Conservation (phyloP, 2,888 invertebrate species). For the Laothoe populi region DNA sequence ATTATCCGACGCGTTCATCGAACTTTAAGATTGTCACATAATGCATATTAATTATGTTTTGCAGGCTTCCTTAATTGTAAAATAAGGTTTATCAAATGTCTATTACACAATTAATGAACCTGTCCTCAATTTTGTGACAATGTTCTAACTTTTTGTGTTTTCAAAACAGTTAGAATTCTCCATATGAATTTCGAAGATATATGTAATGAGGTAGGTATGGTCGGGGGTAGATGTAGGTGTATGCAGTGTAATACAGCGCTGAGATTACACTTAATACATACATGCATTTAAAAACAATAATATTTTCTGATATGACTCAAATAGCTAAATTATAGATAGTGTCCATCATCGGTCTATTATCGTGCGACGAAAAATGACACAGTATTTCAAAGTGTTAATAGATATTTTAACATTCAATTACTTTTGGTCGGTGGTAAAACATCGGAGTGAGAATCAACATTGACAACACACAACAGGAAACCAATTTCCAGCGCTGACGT, state of each 20-base stretch:
- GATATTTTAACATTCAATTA: conserved; percentile 26
- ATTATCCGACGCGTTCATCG: conserved; percentile 68
- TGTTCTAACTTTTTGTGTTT: no score
- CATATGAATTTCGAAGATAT: no score
- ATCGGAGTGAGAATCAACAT: conserved; percentile 46
- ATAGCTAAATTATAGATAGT: not conserved
- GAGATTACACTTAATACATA: no score
- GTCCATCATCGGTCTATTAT: not conserved
- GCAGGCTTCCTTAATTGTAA: not conserved
- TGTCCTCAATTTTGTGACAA: not conserved
- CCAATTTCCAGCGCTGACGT: conserved; percentile 59
- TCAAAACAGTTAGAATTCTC: no score
- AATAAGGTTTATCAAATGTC: not conserved
- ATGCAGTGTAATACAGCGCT: no score
- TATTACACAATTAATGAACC: not conserved
- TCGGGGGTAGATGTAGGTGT: no score
- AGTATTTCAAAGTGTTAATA: conserved; percentile 2
- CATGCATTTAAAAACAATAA: not conserved
- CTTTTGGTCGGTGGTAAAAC: conserved; percentile 11
- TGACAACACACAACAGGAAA: conserved; percentile 55
- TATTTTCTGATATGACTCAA: not conserved
- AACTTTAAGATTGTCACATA: conserved; percentile 48
- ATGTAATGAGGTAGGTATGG: no score
- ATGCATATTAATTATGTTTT: not conserved
- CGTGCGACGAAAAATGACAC: not conserved